phyloP scores from a whole-genome alignment of 2,797 vertebrate species.

The Tinamus major region DNA sequence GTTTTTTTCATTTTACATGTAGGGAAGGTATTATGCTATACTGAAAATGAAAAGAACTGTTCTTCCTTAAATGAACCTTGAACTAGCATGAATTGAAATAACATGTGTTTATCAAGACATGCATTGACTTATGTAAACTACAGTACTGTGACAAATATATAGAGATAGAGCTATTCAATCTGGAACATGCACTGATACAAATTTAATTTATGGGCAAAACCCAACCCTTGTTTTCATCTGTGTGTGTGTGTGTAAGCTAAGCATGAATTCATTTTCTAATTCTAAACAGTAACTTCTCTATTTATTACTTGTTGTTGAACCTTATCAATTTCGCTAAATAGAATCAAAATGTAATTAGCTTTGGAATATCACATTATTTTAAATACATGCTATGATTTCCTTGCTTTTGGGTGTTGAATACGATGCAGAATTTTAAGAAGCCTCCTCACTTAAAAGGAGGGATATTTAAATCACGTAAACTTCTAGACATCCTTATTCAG shows the following conservation, averaged over 20 bases:
- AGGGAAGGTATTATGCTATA: background rate
- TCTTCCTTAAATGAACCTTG: background rate
- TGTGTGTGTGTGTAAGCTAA: background rate
- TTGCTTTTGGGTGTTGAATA: background rate
- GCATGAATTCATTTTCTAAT: background rate
- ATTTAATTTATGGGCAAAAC: background rate
- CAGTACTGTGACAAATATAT: background rate
- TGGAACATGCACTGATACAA: background rate
- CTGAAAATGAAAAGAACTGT: background rate
- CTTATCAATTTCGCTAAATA: background rate
- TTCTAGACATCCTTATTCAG: background rate
- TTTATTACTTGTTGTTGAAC: background rate
- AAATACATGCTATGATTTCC: background rate
- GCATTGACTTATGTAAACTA: background rate
- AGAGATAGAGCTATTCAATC: background rate
- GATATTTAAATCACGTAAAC: background rate
- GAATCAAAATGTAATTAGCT: background rate
- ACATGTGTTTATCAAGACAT: background rate
- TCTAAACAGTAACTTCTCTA: background rate
- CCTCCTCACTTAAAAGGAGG: rapidly evolving
- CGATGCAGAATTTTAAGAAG: rapidly evolving
- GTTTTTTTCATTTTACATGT: background rate
- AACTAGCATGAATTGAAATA: background rate
- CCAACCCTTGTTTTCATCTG: background rate
- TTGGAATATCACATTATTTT: background rate